phyloP scores from a whole-genome alignment of 1,140 invertebrate genomes.

The Drosophila sp. region DNA sequence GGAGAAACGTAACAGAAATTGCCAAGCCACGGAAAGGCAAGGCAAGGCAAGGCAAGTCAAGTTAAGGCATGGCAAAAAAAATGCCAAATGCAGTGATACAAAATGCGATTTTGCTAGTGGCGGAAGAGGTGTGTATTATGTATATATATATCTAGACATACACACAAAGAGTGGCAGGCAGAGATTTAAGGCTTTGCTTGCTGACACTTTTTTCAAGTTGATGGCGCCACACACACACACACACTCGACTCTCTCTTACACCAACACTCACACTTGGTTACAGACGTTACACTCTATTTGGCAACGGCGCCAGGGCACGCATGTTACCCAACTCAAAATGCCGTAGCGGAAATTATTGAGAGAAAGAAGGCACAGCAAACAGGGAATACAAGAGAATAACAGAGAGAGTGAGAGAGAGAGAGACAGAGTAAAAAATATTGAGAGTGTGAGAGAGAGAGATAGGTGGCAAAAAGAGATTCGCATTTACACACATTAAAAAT shows the following conservation, averaged over 20 bases:
- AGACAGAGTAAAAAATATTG: background rate
- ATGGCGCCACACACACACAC: conserved; percentile 58
- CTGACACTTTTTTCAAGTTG: conserved; percentile 77
- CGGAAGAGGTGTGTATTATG: conserved; percentile 61
- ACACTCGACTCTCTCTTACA: conserved; percentile 7
- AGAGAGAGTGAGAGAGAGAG: conserved; percentile 9
- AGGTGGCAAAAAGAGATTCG: conserved; percentile 2
- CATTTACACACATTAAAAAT: conserved; percentile 76
- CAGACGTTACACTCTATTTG: conserved; percentile 76
- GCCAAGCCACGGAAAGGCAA: conserved; percentile 13
- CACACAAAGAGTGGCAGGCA: conserved; percentile 49
- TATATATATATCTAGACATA: conserved; percentile 1
- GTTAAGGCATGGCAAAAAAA: conserved; percentile 24
- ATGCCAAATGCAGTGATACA: conserved; percentile 77
- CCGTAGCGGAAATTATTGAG: conserved; percentile 76
- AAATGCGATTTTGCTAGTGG: conserved; percentile 64
- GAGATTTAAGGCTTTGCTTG: conserved; percentile 75
- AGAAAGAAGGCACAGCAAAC: conserved; percentile 61
- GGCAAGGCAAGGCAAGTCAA: background rate
- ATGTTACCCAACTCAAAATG: conserved; percentile 74
- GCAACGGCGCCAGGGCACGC: conserved; percentile 56
- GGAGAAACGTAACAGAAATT: conserved; percentile 57
- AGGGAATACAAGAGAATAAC: conserved; percentile 23
- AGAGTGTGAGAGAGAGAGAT: background rate
- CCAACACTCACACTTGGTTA: conserved; percentile 15